Evolutionary conservation across 1,140 invertebrate genomes (phyloP).

Genomic region (Maniola jurtina): DNA sequence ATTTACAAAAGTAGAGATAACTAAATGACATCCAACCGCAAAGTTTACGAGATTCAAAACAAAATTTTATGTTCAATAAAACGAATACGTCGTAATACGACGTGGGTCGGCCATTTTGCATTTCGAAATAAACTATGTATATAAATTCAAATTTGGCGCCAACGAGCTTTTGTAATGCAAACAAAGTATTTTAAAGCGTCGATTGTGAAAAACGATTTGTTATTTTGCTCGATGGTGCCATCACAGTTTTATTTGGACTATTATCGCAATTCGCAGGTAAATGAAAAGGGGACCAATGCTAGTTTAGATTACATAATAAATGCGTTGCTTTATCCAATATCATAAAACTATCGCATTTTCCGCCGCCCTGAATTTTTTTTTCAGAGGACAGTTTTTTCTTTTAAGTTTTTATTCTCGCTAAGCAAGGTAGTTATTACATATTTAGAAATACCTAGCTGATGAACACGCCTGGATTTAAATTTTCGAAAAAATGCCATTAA

Average conservation of each 20-base stretch:
- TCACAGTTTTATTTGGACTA: not conserved
- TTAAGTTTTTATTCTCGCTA: too few relatives aligned
- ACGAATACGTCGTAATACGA: constrained; percentile 18
- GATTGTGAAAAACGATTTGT: constrained; percentile 38
- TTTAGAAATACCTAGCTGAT: too few relatives aligned
- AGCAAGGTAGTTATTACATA: too few relatives aligned
- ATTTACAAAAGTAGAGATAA: not conserved
- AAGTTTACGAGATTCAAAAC: constrained; percentile 20
- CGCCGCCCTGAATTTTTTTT: not conserved
- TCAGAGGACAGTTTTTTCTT: too few relatives aligned
- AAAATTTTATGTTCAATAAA: constrained; percentile 34
- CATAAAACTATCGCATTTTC: not conserved
- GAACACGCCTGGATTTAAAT: too few relatives aligned
- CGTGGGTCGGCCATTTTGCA: constrained; percentile 44
- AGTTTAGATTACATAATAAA: not conserved
- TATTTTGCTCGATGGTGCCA: not conserved
- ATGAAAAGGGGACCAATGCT: not conserved
- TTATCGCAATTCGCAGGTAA: not conserved
- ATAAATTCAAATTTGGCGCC: constrained; percentile 56
- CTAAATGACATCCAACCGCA: constrained; percentile 2
- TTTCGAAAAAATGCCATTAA: too few relatives aligned
- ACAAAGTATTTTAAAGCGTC: constrained; percentile 38
- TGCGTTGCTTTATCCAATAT: not conserved
- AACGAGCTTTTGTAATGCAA: constrained; percentile 44
- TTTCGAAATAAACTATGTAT: constrained; percentile 43